Evolutionary conservation across 1,140 invertebrate genomes (phyloP).

Genomic region (Adelges cooleyi): DNA sequence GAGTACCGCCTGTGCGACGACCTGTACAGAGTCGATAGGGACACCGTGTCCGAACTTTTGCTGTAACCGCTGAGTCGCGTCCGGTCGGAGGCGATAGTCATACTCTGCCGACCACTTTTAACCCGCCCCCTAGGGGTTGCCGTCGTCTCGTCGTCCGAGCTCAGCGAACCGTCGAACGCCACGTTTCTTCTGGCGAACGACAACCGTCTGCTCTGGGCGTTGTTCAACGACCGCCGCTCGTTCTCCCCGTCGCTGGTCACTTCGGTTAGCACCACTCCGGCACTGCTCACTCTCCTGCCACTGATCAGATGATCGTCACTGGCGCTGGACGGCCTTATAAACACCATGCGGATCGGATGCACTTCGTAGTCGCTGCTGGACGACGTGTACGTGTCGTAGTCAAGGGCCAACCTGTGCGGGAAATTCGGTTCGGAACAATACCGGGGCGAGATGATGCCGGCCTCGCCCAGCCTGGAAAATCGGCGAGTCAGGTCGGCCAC

Average conservation of each 20-base stretch:
- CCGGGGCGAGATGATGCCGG: conserved; percentile 36
- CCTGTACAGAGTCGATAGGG: background rate
- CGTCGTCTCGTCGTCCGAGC: background rate
- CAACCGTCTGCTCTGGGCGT: background rate
- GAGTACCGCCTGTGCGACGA: background rate
- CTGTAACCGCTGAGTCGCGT: background rate
- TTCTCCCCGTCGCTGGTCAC: background rate
- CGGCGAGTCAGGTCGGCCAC: conserved; percentile 50
- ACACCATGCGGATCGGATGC: conserved; percentile 5
- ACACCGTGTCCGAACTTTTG: conserved; percentile 8
- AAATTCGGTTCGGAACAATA: conserved; percentile 8
- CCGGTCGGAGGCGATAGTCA: background rate
- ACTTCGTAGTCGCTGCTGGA: background rate
- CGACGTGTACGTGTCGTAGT: background rate
- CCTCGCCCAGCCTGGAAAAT: conserved; percentile 43
- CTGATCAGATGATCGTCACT: background rate
- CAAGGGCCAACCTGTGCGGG: background rate
- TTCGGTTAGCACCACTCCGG: background rate
- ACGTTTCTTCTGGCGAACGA: conserved; percentile 17
- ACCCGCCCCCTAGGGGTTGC: background rate
- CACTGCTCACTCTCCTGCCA: background rate
- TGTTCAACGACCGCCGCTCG: background rate
- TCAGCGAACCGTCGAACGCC: conserved; percentile 7
- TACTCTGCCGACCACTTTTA: background rate
- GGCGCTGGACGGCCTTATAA: background rate